Conservation (phyloP, 2,113 vertebrate genomes). For the Sylvietta virens region DNA sequence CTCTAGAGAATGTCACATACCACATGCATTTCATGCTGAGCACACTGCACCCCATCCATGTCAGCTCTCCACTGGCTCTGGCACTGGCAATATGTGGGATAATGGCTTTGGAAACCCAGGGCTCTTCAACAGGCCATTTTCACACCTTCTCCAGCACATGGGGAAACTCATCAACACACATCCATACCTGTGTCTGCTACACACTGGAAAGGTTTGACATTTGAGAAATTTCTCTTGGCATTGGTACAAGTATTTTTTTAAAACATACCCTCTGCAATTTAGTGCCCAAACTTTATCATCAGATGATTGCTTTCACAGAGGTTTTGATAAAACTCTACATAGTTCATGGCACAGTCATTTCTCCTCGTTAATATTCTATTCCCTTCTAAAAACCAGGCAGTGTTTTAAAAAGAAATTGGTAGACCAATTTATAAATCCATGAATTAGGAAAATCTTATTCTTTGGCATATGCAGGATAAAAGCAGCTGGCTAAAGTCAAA, state of each 20-base stretch:
- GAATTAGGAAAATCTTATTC: constrained; percentile 55
- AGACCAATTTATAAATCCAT: constrained; percentile 56
- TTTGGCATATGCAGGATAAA: constrained; percentile 51
- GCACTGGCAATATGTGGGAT: background rate
- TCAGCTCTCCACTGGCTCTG: background rate
- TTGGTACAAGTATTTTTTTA: background rate
- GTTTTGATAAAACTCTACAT: background rate
- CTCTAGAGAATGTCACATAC: rapidly evolving
- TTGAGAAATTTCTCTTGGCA: background rate
- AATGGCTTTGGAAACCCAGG: background rate
- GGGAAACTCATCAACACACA: background rate
- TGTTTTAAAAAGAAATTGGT: background rate
- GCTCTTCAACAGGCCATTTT: background rate
- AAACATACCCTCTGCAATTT: background rate
- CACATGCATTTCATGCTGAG: no score
- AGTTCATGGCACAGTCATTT: background rate
- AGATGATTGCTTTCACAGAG: background rate
- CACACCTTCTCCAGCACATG: background rate
- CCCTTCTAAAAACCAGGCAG: background rate
- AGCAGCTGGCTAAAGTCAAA: constrained; percentile 61
- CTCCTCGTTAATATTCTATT: background rate
- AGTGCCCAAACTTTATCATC: constrained; percentile 16
- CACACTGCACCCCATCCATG: rapidly evolving
- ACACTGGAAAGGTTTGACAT: background rate
- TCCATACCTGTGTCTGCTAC: background rate